A percentile compares a stretch with the other conserved stretches of the same genome.
These are phyloP conservation scores for Melipona beecheii DNA, from an alignment of 2,888 invertebrate species.

Conservation along the genomic window DNA sequence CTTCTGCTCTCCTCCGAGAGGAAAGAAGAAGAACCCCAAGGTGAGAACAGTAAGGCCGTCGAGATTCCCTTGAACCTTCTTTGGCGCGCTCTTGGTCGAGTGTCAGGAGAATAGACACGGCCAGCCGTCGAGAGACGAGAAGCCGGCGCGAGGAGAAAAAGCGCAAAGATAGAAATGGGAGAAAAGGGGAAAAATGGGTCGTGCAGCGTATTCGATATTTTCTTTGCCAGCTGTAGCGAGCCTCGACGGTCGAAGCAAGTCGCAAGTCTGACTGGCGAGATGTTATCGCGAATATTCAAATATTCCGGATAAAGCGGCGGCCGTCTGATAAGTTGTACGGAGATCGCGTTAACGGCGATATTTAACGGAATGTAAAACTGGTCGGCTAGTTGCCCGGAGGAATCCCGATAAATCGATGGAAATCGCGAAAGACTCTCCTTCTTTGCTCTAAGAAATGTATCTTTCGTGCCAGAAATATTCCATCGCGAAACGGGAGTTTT, in stretches of 20 bases:
- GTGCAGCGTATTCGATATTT: constrained; percentile 62
- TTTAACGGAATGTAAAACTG: constrained; percentile 15
- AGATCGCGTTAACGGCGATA: constrained; percentile 20
- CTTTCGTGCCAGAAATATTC: background rate
- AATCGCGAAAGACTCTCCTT: background rate
- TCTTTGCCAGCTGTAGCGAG: constrained; percentile 39
- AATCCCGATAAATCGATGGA: constrained; percentile 5
- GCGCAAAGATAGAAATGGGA: constrained; percentile 1
- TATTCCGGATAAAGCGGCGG: constrained; percentile 32
- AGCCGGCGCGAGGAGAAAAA: constrained; percentile 27
- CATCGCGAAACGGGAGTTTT: background rate
- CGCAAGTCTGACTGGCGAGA: constrained; percentile 29
- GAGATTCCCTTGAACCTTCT: constrained; percentile 57
- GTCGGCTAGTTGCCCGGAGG: background rate
- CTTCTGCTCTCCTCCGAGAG: background rate
- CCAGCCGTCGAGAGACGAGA: constrained; percentile 28
- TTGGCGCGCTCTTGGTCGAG: constrained; percentile 54
- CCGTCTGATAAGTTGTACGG: constrained; percentile 37
- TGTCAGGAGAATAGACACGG: constrained; percentile 56
- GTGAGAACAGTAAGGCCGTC: constrained; percentile 53
- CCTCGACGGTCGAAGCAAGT: constrained; percentile 34
- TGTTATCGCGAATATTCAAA: constrained; percentile 37
- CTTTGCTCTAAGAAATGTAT: background rate
- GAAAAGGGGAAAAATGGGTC: constrained; percentile 53
- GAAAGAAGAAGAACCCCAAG: constrained; percentile 48